phyloP scores from a whole-genome alignment of 2,113 vertebrate species.

The Hyperoodon ampullatus region DNA sequence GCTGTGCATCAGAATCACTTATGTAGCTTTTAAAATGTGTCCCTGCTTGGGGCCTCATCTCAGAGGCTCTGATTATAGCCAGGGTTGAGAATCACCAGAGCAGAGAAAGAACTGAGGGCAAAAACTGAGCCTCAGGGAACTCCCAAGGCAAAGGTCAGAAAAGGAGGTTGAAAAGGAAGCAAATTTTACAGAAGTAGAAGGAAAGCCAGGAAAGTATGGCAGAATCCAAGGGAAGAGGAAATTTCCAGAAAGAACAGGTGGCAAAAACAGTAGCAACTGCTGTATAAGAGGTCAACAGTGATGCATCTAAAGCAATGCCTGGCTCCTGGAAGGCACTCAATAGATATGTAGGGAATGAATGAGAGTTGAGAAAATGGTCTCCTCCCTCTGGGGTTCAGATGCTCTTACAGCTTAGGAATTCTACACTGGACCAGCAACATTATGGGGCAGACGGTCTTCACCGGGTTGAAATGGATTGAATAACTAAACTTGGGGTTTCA shows the following conservation, averaged over 20 bases:
- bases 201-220: background rate
- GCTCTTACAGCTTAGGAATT: background rate
- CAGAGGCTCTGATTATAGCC: slow-evolving; percentile 52
- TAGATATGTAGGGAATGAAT: fast-evolving
- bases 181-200: background rate
- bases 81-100: slow-evolving; percentile 26
- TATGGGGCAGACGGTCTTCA: background rate
- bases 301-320: background rate
- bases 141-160: slow-evolving; percentile 58
- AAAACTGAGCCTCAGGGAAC: slow-evolving; percentile 49
- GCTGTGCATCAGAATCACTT: slow-evolving; percentile 17
- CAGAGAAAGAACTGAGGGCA: slow-evolving; percentile 56
- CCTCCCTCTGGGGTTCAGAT: background rate
- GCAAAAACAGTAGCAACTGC: background rate
- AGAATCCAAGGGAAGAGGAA: background rate
- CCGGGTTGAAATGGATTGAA: background rate
- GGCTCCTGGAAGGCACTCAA: background rate
- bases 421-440: background rate
- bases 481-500: background rate
- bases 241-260: background rate
- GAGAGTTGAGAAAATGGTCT: background rate
- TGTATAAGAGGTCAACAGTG: background rate
- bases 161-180: slow-evolving; percentile 40
- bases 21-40: slow-evolving; percentile 55
- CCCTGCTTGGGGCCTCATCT: slow-evolving; percentile 29